Conservation (phyloP, 2,797 vertebrate species). For the Chiloscyllium punctatum region DNA sequence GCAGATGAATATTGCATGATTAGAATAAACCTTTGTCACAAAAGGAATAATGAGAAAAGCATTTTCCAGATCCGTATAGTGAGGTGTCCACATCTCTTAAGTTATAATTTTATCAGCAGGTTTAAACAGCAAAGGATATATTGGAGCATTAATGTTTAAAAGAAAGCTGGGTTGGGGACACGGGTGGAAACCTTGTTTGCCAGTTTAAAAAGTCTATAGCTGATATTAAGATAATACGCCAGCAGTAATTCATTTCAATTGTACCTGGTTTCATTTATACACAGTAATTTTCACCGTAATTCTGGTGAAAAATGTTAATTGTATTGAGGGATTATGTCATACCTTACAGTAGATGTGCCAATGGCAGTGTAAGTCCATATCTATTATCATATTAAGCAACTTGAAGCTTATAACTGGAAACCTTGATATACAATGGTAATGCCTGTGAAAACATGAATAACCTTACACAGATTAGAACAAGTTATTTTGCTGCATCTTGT, state of each 20-base stretch:
- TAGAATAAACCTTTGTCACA: conserved; percentile 58
- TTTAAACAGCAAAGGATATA: conserved; percentile 57
- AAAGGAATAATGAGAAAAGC: conserved; percentile 51
- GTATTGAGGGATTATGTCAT: conserved; percentile 68
- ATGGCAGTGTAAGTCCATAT: conserved; percentile 58
- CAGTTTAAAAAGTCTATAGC: conserved; percentile 5
- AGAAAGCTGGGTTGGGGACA: neutral
- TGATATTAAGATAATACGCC: conserved; percentile 13
- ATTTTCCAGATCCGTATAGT: conserved; percentile 64
- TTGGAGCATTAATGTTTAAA: conserved; percentile 43
- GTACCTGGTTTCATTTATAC: conserved; percentile 71
- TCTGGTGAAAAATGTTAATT: conserved; percentile 64
- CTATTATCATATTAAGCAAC: conserved; percentile 61
- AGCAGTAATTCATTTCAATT: conserved; percentile 26
- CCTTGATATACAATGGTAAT: conserved; percentile 59
- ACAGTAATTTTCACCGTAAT: conserved; percentile 65
- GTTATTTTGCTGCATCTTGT: conserved; percentile 68
- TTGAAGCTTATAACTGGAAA: conserved; percentile 59
- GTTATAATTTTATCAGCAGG: conserved; percentile 73
- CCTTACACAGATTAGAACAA: conserved; percentile 58
- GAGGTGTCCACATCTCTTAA: conserved; percentile 54
- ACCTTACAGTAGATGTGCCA: conserved; percentile 81
- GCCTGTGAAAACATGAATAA: conserved; percentile 52
- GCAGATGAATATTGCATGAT: conserved; percentile 83
- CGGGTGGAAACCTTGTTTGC: neutral